Conservation (phyloP, 1,140 invertebrate genomes). For the Neomicropteryx cornuta region DNA sequence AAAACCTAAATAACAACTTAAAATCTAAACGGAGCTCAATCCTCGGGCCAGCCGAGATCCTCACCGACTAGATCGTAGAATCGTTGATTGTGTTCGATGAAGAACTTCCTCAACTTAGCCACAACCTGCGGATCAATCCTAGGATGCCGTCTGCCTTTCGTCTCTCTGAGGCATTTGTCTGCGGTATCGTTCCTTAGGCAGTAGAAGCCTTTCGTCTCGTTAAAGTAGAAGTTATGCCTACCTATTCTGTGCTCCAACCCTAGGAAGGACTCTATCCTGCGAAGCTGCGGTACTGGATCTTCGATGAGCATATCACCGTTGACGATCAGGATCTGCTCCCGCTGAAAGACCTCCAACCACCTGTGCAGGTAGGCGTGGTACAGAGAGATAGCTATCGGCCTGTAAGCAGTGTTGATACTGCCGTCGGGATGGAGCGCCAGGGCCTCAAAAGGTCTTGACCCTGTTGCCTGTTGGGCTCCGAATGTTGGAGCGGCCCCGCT, state of each 20-base stretch:
- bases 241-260: slow-evolving; percentile 53
- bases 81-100: slow-evolving; percentile 87
- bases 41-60: slow-evolving; percentile 83
- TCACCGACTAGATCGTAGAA: slow-evolving; percentile 91
- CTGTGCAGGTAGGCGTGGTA: slow-evolving; percentile 75
- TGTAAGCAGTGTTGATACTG: slow-evolving; percentile 71
- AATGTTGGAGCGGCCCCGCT: slow-evolving; percentile 31
- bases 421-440: slow-evolving; percentile 69
- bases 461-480: slow-evolving; percentile 11
- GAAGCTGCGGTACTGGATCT: slow-evolving; percentile 83
- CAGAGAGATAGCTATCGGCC: slow-evolving; percentile 69
- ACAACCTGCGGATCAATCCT: slow-evolving; percentile 72
- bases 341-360: slow-evolving; percentile 81
- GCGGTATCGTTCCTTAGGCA: slow-evolving; percentile 79
- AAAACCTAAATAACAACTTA: too few species aligned
- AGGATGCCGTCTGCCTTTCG: slow-evolving; percentile 90
- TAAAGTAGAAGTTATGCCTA: slow-evolving; percentile 92
- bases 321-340: slow-evolving; percentile 86
- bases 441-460: slow-evolving; percentile 60
- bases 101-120: slow-evolving; percentile 84
- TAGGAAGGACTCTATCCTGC: slow-evolving; percentile 81
- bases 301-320: slow-evolving; percentile 93
- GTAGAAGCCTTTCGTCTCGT: slow-evolving; percentile 94
- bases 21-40: too few species aligned
- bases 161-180: slow-evolving; percentile 86